Conservation (phyloP, 2,113 vertebrate species). For the Colossoma macropomum region DNA sequence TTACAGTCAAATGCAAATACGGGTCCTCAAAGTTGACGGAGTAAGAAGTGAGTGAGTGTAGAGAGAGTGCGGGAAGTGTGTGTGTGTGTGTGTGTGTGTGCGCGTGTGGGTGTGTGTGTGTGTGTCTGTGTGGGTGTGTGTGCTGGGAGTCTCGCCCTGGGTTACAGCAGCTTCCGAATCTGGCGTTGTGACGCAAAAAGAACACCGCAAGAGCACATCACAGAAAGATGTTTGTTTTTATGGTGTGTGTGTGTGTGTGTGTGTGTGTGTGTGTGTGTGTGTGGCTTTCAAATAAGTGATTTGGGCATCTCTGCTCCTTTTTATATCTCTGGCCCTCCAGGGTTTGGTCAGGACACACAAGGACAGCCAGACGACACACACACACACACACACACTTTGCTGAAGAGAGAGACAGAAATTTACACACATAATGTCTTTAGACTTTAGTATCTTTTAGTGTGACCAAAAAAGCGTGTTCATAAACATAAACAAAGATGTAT, state of each 20-base stretch:
- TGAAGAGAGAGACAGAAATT: too few species aligned
- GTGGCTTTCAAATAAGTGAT: conserved; percentile 1
- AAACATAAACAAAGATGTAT: too few species aligned
- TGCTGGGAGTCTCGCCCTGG: conserved; percentile 15
- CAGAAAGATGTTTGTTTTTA: background rate
- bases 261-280: conserved; percentile 25
- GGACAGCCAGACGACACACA: conserved; percentile 30
- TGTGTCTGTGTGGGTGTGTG: background rate
- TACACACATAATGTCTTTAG: too few species aligned
- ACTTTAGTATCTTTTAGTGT: too few species aligned
- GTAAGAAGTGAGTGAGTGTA: background rate
- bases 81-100: too few species aligned
- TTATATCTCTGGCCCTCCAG: conserved; percentile 50
- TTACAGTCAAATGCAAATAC: conserved; percentile 8
- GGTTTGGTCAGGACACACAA: conserved; percentile 48
- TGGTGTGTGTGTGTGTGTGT: conserved; percentile 36
- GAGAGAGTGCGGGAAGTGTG: background rate
- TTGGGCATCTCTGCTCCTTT: conserved; percentile 44
- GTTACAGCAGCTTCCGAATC: background rate
- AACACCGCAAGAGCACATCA: background rate
- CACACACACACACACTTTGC: conserved; percentile 23
- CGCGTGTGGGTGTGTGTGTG: conserved; percentile 37
- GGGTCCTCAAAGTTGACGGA: background rate
- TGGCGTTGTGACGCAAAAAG: conserved; percentile 23
- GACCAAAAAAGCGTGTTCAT: too few species aligned